phyloP scores from a whole-genome alignment of 2,888 invertebrate genomes.

The Lagria hirta region DNA sequence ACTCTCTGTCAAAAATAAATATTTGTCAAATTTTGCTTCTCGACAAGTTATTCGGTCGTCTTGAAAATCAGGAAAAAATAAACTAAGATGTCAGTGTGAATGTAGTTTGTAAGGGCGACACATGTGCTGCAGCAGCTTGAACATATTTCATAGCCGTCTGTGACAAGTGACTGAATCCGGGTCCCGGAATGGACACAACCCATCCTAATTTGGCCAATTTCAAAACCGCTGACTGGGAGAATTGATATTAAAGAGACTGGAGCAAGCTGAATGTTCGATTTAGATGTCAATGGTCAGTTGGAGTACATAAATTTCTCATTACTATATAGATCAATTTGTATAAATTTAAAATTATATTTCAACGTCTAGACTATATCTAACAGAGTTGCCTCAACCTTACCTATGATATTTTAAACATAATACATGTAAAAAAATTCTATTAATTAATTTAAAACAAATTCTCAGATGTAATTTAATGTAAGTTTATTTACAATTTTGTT shows the following conservation, averaged over 20 bases:
- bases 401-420: no score
- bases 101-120: constrained; percentile 28
- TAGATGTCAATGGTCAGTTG: no score
- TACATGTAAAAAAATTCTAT: no score
- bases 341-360: no score
- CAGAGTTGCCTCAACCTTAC: no score
- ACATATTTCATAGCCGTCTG: constrained; percentile 22
- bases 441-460: no score
- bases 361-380: no score
- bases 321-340: no score
- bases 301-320: no score
- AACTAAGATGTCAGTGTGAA: constrained; percentile 34
- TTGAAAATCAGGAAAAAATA: constrained; percentile 27
- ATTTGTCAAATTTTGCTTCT: constrained; percentile 18
- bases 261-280: constrained; percentile 6
- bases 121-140: constrained; percentile 25
- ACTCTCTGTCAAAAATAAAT: no score
- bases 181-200: constrained; percentile 29
- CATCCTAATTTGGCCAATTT: constrained; percentile 43
- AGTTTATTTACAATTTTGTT: no score
- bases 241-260: constrained; percentile 29
- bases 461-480: no score
- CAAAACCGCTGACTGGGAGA: constrained; percentile 39
- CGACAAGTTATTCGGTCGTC: constrained; percentile 17
- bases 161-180: constrained; percentile 30